phyloP scores from a whole-genome alignment of 2,113 vertebrate species.

The Odocoileus virginianus region DNA sequence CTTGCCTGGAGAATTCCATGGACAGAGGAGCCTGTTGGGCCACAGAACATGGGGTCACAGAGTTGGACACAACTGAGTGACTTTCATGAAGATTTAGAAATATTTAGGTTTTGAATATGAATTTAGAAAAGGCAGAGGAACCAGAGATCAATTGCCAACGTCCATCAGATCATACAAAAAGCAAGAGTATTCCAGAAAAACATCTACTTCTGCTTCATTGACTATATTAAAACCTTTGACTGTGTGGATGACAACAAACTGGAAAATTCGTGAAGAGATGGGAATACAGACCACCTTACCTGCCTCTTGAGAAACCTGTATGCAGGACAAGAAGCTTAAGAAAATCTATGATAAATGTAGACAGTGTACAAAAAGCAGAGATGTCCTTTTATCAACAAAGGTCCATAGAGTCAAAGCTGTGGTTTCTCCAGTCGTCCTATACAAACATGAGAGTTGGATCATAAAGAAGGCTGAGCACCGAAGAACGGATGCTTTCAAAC shows the following conservation, averaged over 20 bases:
- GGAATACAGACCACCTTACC: background rate
- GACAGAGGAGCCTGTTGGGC: background rate
- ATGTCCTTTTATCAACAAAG: background rate
- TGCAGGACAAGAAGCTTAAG: background rate
- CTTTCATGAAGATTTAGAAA: background rate
- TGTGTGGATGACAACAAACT: background rate
- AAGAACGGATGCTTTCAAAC: background rate
- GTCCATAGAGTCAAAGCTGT: background rate
- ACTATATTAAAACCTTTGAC: background rate
- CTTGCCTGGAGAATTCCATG: background rate
- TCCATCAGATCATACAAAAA: background rate
- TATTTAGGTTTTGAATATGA: background rate
- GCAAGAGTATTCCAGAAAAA: background rate
- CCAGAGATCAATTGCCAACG: background rate
- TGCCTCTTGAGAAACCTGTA: background rate
- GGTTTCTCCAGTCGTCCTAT: background rate
- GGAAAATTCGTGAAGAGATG: background rate
- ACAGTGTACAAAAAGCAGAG: background rate
- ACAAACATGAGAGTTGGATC: background rate
- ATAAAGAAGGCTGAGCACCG: background rate
- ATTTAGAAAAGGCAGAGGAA: background rate
- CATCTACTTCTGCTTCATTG: background rate
- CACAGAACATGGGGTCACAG: background rate
- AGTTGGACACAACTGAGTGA: background rate
- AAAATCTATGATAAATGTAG: background rate